phyloP scores from a whole-genome alignment of 2,888 invertebrate genomes.

The Rhimphoctona megacephalus region DNA sequence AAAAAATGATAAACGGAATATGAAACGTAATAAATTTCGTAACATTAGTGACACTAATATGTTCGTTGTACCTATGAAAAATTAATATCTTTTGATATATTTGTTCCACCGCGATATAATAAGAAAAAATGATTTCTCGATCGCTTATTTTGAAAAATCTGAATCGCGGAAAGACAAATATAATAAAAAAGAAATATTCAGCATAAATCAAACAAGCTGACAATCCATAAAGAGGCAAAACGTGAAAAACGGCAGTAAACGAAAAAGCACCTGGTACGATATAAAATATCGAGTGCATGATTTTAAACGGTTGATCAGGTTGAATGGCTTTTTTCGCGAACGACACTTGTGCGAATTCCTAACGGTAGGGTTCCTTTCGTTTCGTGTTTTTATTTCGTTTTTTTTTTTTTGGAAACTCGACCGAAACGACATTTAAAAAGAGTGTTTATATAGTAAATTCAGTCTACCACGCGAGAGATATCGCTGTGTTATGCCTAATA shows the following conservation, averaged over 20 bases:
- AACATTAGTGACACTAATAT: neutral
- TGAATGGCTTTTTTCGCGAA: conserved; percentile 2
- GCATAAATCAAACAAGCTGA: neutral
- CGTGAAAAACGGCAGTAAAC: neutral
- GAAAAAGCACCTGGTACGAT: neutral
- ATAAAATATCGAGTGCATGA: neutral
- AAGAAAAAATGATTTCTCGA: neutral
- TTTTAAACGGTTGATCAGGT: conserved; percentile 11
- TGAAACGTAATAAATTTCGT: neutral
- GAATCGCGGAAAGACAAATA: neutral
- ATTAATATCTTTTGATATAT: neutral
- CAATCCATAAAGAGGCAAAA: conserved; percentile 13
- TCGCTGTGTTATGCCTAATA: conserved; percentile 6
- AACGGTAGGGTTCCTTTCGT: neutral
- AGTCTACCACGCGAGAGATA: conserved; percentile 10
- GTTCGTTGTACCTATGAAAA: neutral
- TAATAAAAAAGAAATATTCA: neutral
- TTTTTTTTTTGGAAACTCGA: conserved; percentile 25
- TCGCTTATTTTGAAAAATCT: neutral
- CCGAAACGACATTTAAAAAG: conserved; percentile 29
- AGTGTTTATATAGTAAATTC: neutral
- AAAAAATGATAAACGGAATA: neutral
- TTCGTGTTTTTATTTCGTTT: neutral
- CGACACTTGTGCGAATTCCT: conserved; percentile 4
- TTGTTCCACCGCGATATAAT: neutral